Evolutionary conservation across 2,113 vertebrate genomes (phyloP).

Genomic region (Bos indicus): DNA sequence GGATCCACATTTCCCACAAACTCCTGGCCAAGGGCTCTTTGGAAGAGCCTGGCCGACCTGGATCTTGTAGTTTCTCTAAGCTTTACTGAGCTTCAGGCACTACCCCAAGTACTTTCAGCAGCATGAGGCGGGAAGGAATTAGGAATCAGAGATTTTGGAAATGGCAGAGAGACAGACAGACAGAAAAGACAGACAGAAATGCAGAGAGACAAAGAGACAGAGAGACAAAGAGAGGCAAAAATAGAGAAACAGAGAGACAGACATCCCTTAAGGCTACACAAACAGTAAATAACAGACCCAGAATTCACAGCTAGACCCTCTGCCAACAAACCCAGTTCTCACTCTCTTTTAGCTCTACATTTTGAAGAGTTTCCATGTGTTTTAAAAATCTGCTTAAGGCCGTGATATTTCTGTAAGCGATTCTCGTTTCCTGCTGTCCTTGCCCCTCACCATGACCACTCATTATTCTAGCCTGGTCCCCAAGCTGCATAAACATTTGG

Average conservation of each 20-base stretch:
- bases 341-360: not conserved
- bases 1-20: not conserved
- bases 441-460: not conserved
- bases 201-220: not conserved
- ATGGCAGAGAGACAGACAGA: not conserved
- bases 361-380: not conserved
- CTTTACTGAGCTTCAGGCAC: not conserved
- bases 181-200: not conserved
- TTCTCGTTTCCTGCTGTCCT: not conserved
- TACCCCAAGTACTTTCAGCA: not conserved
- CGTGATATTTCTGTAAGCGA: not conserved
- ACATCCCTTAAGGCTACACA: not conserved
- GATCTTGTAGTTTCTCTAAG: not conserved
- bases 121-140: not conserved
- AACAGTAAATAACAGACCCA: not conserved
- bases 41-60: not conserved
- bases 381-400: slow-evolving; percentile 4
- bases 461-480: not conserved
- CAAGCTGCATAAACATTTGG: not conserved
- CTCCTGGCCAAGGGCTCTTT: not conserved
- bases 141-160: not conserved
- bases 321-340: not conserved
- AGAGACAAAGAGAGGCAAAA: not conserved
- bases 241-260: not conserved
- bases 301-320: not conserved